Evolutionary conservation across 2,888 invertebrate species (phyloP).

Genomic region (Eupithecia vulgata): DNA sequence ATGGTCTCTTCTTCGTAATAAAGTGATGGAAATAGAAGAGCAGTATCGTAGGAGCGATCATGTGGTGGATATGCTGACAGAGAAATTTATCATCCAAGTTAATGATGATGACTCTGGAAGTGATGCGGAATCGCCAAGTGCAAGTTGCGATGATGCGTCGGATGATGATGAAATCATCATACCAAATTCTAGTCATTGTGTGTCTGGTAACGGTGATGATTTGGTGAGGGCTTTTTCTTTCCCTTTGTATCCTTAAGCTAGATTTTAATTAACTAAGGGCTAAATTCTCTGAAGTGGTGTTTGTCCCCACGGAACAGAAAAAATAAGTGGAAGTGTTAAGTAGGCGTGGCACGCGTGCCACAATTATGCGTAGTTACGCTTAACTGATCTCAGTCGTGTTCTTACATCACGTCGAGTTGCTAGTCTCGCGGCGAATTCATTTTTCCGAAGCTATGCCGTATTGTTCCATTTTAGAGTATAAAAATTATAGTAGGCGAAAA

Average conservation of each 20-base stretch:
- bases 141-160: neutral
- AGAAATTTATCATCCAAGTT: neutral
- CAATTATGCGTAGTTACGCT: too few species aligned
- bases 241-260: neutral
- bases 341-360: too few species aligned
- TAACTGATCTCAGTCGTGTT: too few species aligned
- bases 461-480: too few species aligned
- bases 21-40: conserved; percentile 18
- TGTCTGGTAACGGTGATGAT: neutral
- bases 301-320: neutral
- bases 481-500: too few species aligned
- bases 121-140: neutral
- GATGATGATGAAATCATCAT: neutral
- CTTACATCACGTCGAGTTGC: too few species aligned
- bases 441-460: too few species aligned
- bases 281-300: neutral
- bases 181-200: neutral
- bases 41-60: conserved; percentile 9
- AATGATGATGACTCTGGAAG: conserved; percentile 1
- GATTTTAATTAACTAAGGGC: neutral
- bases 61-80: conserved; percentile 3
- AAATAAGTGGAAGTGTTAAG: too few species aligned
- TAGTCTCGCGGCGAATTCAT: too few species aligned
- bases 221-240: neutral
- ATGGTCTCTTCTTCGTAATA: conserved; percentile 13